Conservation (phyloP, 2,888 invertebrate species). For the Dichetophora obliterata region DNA sequence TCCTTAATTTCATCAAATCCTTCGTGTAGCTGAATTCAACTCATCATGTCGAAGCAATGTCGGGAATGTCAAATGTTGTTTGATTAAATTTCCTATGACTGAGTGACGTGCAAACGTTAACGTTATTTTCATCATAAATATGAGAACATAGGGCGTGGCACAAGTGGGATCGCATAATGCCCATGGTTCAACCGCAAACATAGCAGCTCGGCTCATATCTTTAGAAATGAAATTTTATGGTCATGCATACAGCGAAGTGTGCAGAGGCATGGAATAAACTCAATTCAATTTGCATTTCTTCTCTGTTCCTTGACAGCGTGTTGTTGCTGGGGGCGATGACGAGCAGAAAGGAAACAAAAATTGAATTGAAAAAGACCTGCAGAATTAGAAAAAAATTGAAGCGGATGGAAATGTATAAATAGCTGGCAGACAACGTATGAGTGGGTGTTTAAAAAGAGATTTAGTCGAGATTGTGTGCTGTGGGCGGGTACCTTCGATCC, state of each 20-base stretch:
- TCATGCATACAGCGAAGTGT: constrained; percentile 11
- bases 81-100: constrained; percentile 18
- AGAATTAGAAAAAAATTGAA: no score
- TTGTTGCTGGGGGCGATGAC: no score
- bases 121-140: not conserved
- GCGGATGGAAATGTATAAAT: no score
- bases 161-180: not conserved
- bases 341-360: no score
- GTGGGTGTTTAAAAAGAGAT: no score
- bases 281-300: constrained; percentile 25
- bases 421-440: no score
- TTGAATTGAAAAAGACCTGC: no score
- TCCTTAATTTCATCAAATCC: not conserved
- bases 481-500: no score
- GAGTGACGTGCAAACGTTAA: not conserved
- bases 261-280: not conserved
- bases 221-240: constrained; percentile 18
- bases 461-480: no score
- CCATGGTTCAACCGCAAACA: not conserved
- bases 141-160: not conserved
- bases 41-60: not conserved
- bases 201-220: not conserved
- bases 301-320: not conserved
- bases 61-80: not conserved
- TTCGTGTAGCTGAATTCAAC: not conserved